Conservation (phyloP, 2,888 invertebrate genomes). For the Eudemis profundana region DNA sequence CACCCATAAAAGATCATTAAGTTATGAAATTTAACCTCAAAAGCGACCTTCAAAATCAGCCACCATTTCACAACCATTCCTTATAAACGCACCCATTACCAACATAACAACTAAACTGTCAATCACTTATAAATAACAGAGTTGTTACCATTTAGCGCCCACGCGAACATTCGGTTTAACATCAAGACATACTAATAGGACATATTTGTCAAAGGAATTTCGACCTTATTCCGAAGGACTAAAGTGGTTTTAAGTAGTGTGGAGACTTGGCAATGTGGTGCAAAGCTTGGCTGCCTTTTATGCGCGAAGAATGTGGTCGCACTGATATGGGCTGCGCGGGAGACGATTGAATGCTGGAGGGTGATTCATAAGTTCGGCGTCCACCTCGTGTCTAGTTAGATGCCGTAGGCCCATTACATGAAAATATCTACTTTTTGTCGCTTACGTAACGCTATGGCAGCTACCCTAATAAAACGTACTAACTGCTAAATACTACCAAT, state of each 20-base stretch:
- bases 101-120: conserved; percentile 39
- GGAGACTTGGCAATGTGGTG: conserved; percentile 9
- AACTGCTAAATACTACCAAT: no score
- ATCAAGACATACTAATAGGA: conserved; percentile 2
- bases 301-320: conserved; percentile 37
- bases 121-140: conserved; percentile 39
- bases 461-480: no score
- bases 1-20: no score
- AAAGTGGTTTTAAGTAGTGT: background rate
- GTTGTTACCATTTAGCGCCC: conserved; percentile 42
- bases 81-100: conserved; percentile 39
- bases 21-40: conserved; percentile 3
- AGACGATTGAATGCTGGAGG: conserved; percentile 27
- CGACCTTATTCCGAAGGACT: conserved; percentile 8
- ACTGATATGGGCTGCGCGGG: conserved; percentile 31
- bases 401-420: background rate
- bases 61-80: conserved; percentile 34
- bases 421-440: no score
- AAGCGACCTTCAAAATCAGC: conserved; percentile 26
- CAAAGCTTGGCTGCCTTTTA: conserved; percentile 28
- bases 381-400: no score
- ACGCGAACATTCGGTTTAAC: conserved; percentile 26
- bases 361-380: no score
- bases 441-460: no score
- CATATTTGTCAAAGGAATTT: background rate